Base-by-base conservation (phyloP, 2,888 invertebrate genomes). In the Leptopilina myrica region DNA sequence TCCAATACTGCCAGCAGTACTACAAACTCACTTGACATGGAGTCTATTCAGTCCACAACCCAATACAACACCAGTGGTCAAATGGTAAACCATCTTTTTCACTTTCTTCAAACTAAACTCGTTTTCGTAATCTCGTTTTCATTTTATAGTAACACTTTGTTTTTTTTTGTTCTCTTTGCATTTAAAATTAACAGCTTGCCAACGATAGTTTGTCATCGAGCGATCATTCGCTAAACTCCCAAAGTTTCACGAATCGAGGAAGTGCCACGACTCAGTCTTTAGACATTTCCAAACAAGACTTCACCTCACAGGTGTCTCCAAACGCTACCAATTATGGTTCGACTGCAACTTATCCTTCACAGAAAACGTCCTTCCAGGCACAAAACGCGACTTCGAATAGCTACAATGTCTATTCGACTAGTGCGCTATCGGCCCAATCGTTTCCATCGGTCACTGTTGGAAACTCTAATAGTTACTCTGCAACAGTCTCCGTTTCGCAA, bases 391-490 rank as follows among this genome's bases (percentile, higher is more conserved):
- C 90, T 2, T 86, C 89, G 46, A 90, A 85, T 78, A 89, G 87
- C 76, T 91, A 89, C 81, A 91, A 90, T 66, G 86, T 92, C 12
- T 94, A 93, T 86, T 93, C 93, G 4, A 93, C 89, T 53, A 93
- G 92, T 81, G 92, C 92, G 59, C 91, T 90, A 78, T 88, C 91
- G 8, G 92, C 93, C 79, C 94, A 93, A 85, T 92, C 94, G 0
- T 93, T 93, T n/a, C 92, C 93, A 83, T 93, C 93, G 86, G 93
- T 92, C 76, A 90, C 93, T 40, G 93, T 93, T 15, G 93, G 93
- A 14, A 93, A 93, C 80, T 92, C 89, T 26, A 91, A 89, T 77
- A 91, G 84, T 78, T 91, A 91, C 64, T 88, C 91, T n/a, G 85
- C 87, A 73, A 90, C 90, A 15, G 85, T 89, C 12, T 87, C 91